Evolutionary conservation across 2,888 invertebrate species (phyloP), one percentile per base, ranked within the genome.

Genomic region (Lasioglossum oenotherae): DNA sequence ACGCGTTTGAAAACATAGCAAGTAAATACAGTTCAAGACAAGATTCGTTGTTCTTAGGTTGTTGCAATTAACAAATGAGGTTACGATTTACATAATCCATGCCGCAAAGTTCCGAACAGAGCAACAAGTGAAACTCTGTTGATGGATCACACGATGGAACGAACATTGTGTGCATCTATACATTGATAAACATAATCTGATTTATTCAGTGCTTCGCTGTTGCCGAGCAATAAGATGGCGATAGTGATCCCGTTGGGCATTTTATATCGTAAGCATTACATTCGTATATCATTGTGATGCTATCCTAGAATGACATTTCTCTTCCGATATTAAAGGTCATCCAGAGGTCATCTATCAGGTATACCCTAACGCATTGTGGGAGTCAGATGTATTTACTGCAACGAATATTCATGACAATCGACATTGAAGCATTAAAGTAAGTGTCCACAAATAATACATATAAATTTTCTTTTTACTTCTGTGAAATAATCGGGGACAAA

Each of bases 101-200:
- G 12, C 31, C 8, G n/a, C 12, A 57, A 31, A 64, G 8, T 64
- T 64, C 31, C 64, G 16, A 4, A 14, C 31, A 6, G 27, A 64
- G 64, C 64, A 64, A 64, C 64, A 64, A 64, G 64, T 64, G 64
- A 64, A 64, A 31, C 19, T 57, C n/a, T 64, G 31, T 64, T 64
- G 64, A 64, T 64, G 64, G 8, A 64, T 64, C 31, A 19, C 31
- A 31, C 31, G 31, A 31, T 64, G 64, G 16, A 31, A 64, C 6
- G 8, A 64, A 64, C 64, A 64, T 19, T 64, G 31, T 31, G 64
- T 8, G 31, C 31, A 31, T 31, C 16, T 64, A 3, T 8, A 31
- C 16, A 2, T 64, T 31, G 64, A 64, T 19, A 64, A 64, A 19
- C 6, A 19, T 64, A 64, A 31, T 2, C 2, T 19, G 8, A 64